A percentile compares a stretch with the other conserved stretches of the same genome.
phyloP scores from a whole-genome alignment of 2,797 vertebrate species.

The Erpetoichthys calabaricus region DNA sequence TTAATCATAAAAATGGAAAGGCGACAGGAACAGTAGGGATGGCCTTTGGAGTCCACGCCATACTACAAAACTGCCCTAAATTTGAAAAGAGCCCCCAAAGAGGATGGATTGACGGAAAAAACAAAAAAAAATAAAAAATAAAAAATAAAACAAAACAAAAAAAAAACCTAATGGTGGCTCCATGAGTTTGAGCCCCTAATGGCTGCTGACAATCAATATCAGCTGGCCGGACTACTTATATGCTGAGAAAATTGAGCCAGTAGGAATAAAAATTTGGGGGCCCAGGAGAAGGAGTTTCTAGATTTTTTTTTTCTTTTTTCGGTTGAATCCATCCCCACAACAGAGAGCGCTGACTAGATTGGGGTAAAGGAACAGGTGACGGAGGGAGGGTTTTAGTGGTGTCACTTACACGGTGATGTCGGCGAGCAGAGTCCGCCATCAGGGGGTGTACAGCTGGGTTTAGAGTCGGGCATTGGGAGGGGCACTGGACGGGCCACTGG shows the following conservation, averaged over 20 bases:
- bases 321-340: neutral
- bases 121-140: neutral
- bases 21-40: constrained; percentile 7
- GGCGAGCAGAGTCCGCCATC: constrained; percentile 79
- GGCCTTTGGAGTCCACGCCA: constrained; percentile 23
- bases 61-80: constrained; percentile 25
- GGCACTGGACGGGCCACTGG: constrained; percentile 94
- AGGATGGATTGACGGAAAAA: constrained; percentile 21
- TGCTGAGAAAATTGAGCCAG: constrained; percentile 7
- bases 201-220: too few relatives aligned
- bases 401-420: constrained; percentile 92
- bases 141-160: constrained; percentile 18
- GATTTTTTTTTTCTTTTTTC: constrained; percentile 15
- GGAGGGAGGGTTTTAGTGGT: constrained; percentile 34
- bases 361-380: too few relatives aligned
- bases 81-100: constrained; percentile 52
- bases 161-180: constrained; percentile 14
- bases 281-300: constrained; percentile 5
- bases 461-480: constrained; percentile 91
- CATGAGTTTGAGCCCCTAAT: too few relatives aligned
- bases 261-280: too few relatives aligned
- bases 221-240: constrained; percentile 11
- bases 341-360: too few relatives aligned
- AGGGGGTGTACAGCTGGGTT: constrained; percentile 59
- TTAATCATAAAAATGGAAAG: constrained; percentile 8